Conservation (phyloP, 2,113 vertebrate species). For the Corythaixoides concolor region DNA sequence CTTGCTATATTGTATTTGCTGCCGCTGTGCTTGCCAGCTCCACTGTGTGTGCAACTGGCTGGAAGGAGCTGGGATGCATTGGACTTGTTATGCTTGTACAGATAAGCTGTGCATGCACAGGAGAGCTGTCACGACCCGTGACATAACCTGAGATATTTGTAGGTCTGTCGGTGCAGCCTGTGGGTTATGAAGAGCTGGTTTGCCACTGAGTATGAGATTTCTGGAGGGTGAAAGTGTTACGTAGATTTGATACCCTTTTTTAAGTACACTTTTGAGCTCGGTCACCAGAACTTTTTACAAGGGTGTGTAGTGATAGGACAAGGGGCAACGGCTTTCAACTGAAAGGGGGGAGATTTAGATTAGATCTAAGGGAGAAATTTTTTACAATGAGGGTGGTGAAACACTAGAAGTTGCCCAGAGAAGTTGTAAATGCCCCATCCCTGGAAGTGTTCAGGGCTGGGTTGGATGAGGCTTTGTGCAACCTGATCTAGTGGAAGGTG, state of each 20-base stretch:
- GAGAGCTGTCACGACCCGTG: neutral
- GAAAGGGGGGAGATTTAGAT: too few species aligned
- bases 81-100: neutral
- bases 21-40: neutral
- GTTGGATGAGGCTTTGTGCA: too few species aligned
- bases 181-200: neutral
- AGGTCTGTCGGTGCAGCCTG: neutral
- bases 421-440: too few species aligned
- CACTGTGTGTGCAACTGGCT: accelerated
- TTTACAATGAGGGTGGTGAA: too few species aligned
- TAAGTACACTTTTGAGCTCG: neutral
- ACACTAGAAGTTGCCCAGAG: too few species aligned
- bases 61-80: neutral
- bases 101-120: neutral
- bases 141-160: neutral
- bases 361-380: too few species aligned
- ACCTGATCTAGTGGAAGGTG: too few species aligned
- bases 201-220: neutral
- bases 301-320: too few species aligned
- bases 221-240: neutral
- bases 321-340: too few species aligned
- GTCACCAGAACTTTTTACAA: neutral
- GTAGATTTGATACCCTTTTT: neutral
- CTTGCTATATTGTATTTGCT: neutral
- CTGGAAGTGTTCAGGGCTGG: too few species aligned